Conservation (phyloP, 2,797 vertebrate species). For the Rhynchonycteris naso region DNA sequence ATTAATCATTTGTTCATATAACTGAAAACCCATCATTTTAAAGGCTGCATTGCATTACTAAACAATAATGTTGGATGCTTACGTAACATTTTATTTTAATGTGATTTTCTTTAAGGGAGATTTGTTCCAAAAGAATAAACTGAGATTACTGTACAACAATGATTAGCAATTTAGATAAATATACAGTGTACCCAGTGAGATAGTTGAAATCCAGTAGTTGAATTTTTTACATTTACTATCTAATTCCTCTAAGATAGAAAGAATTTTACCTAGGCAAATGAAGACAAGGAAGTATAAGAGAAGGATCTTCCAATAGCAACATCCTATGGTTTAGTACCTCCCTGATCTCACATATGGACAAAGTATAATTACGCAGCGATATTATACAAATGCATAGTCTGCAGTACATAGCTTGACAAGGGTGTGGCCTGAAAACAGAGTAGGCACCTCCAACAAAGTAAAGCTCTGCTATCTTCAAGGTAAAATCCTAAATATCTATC, state of each 20-base stretch:
- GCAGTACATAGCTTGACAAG: neutral
- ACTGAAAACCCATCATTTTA: neutral
- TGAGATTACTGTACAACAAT: neutral
- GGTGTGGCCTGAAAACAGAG: neutral
- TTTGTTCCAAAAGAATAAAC: constrained; percentile 10
- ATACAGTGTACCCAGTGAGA: neutral
- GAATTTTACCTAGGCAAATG: neutral
- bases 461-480: neutral
- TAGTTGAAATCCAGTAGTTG: neutral
- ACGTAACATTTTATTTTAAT: neutral
- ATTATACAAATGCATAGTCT: neutral
- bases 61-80: neutral
- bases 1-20: neutral
- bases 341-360: neutral
- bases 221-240: neutral
- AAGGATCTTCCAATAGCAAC: neutral
- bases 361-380: neutral
- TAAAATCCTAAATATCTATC: neutral
- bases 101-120: neutral
- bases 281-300: neutral
- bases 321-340: neutral
- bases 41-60: neutral
- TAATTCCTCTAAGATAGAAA: neutral
- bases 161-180: neutral
- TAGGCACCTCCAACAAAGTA: neutral